phyloP scores from a whole-genome alignment of 2,113 vertebrate genomes.

The Tenebrosternarchus preto region DNA sequence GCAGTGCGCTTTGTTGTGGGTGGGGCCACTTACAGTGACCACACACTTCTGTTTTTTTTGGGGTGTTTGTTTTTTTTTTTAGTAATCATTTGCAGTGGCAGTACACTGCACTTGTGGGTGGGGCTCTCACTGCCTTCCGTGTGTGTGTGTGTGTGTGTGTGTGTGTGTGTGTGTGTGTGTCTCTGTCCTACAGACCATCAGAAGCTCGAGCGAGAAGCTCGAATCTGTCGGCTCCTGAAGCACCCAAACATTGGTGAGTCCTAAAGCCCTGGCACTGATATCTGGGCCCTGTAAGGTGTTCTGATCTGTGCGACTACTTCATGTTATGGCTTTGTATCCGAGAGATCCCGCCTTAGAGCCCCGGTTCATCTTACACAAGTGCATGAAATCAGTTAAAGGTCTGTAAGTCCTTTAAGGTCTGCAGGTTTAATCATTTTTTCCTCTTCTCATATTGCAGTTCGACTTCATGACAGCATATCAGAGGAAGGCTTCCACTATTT shows the following conservation, averaged over 20 bases:
- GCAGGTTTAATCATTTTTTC: too few relatives aligned
- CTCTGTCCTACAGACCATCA: slow-evolving; percentile 48
- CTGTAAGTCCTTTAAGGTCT: not conserved
- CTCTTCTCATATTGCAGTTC: slow-evolving; percentile 41
- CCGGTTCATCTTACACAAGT: not conserved
- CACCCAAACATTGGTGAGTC: slow-evolving; percentile 54
- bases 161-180: not conserved
- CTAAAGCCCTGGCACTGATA: not conserved
- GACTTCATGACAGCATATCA: slow-evolving; percentile 60
- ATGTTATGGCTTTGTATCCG: not conserved
- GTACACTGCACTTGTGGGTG: too few relatives aligned
- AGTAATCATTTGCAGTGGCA: too few relatives aligned
- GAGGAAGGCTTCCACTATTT: slow-evolving; percentile 56
- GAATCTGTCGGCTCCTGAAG: slow-evolving; percentile 56
- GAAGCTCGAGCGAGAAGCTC: slow-evolving; percentile 57
- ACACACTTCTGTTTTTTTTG: too few relatives aligned
- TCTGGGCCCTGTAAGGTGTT: not conserved
- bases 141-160: not conserved
- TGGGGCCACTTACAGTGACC: too few relatives aligned
- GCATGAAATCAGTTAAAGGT: not conserved
- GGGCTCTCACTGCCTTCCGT: not conserved
- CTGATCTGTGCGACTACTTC: not conserved
- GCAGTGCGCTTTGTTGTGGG: too few relatives aligned
- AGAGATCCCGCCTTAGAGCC: not conserved
- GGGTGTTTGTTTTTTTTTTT: too few relatives aligned